Percentiles rank a stretch among this genome's conserved stretches.
These are phyloP conservation scores for Hydractinia echinata DNA, from an alignment of 30 jellyfish, hydroid and myxozoan species.

Conservation along the genomic window DNA sequence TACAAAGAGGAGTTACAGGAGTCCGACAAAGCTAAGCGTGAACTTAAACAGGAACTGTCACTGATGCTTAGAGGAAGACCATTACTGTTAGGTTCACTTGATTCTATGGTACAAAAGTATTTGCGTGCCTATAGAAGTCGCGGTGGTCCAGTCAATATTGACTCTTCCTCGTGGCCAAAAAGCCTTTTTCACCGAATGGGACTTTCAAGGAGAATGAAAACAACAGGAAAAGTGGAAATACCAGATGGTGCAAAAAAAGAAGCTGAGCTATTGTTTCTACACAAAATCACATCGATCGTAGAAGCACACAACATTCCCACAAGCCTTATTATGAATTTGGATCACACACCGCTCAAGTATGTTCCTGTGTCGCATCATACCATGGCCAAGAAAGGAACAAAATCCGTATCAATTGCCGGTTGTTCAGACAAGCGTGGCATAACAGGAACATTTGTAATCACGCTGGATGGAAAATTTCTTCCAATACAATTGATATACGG, in stretches of 20 bases:
- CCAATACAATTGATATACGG: slow-evolving; percentile 18
- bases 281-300: neutral
- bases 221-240: slow-evolving; percentile 26
- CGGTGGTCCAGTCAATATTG: too few relatives aligned
- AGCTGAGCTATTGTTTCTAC: slow-evolving; percentile 19
- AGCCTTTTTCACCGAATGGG: slow-evolving; percentile 3
- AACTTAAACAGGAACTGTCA: neutral
- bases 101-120: too few relatives aligned
- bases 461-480: slow-evolving; percentile 10
- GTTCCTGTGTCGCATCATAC: neutral
- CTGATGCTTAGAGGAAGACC: too few relatives aligned
- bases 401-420: slow-evolving; percentile 5
- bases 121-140: too few relatives aligned
- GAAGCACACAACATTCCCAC: slow-evolving; percentile 13
- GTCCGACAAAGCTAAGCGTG: neutral
- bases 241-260: slow-evolving; percentile 18
- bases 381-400: neutral
- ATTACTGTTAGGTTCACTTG: too few relatives aligned
- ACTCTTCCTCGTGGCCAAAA: neutral
- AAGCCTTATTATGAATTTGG: slow-evolving; percentile 1
- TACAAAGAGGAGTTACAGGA: neutral
- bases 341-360: slow-evolving; percentile 18
- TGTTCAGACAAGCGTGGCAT: neutral
- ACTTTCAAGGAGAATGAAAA: neutral
- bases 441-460: slow-evolving; percentile 6